phyloP scores from a whole-genome alignment of 2,888 invertebrate genomes.

The Maniola hyperantus region DNA sequence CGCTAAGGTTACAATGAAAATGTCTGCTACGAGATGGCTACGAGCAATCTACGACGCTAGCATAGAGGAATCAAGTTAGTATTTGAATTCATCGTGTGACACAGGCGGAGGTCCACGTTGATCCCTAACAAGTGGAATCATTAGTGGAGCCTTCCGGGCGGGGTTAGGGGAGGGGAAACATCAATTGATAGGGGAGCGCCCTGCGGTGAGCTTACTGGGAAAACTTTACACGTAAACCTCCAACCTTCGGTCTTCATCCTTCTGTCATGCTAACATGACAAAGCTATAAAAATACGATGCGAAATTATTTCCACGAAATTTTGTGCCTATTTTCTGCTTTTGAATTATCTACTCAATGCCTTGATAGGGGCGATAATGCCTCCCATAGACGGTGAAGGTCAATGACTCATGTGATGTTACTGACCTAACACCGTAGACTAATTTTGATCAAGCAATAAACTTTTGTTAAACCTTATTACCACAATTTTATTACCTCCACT shows the following conservation, averaged over 20 bases:
- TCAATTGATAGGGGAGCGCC: constrained; percentile 79
- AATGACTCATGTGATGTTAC: too few relatives aligned
- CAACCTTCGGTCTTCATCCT: constrained; percentile 51
- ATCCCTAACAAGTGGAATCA: constrained; percentile 81
- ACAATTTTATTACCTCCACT: too few relatives aligned
- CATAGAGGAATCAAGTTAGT: constrained; percentile 66
- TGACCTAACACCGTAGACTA: too few relatives aligned
- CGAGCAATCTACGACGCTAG: constrained; percentile 46
- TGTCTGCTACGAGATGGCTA: constrained; percentile 37
- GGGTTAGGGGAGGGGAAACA: constrained; percentile 45
- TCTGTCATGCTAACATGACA: constrained; percentile 55
- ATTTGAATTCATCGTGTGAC: constrained; percentile 80
- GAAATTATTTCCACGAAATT: constrained; percentile 16
- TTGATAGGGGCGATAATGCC: not conserved
- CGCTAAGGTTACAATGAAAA: not conserved
- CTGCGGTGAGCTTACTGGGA: constrained; percentile 75
- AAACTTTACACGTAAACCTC: constrained; percentile 76
- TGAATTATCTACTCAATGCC: not conserved
- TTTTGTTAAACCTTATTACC: too few relatives aligned
- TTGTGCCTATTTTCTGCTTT: constrained; percentile 8
- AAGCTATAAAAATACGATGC: constrained; percentile 47
- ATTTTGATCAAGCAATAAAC: too few relatives aligned
- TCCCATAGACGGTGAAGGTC: too few relatives aligned
- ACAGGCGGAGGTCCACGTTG: constrained; percentile 75
- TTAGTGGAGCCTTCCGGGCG: constrained; percentile 63